Evolutionary conservation across 1,140 invertebrate genomes (phyloP).

Genomic region (Macrocentrus cingulum): DNA sequence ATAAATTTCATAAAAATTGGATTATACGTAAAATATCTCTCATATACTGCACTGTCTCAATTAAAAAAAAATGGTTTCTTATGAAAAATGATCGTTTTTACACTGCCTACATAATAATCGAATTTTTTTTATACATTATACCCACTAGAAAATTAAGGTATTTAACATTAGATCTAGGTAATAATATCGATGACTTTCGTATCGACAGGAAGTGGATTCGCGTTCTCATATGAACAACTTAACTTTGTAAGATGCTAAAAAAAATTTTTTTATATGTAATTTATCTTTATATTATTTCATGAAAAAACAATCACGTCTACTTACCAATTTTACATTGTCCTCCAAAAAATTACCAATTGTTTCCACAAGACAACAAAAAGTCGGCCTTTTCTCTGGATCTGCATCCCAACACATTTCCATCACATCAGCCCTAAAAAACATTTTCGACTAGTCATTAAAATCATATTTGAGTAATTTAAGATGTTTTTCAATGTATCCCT

Average conservation of each 20-base stretch:
- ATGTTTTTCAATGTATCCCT: too few species aligned
- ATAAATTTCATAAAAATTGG: too few species aligned
- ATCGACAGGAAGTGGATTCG: conserved; percentile 64
- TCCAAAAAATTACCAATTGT: conserved; percentile 78
- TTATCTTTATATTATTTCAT: not conserved
- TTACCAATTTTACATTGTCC: conserved; percentile 78
- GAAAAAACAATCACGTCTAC: conserved; percentile 33
- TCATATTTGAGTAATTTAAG: not conserved
- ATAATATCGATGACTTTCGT: too few species aligned
- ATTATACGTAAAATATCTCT: too few species aligned
- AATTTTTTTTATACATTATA: too few species aligned
- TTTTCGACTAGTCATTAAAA: conserved; percentile 15
- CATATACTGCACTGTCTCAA: too few species aligned
- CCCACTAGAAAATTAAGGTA: too few species aligned
- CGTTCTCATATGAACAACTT: conserved; percentile 75
- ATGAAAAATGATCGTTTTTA: too few species aligned
- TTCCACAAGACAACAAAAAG: conserved; percentile 75
- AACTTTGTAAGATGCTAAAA: conserved; percentile 81
- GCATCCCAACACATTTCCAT: conserved; percentile 86
- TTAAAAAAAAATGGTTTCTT: too few species aligned
- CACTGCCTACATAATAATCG: too few species aligned
- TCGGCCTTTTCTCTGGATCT: conserved; percentile 74
- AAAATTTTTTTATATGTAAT: conserved; percentile 1
- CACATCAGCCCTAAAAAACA: conserved; percentile 70
- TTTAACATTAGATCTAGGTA: too few species aligned